phyloP scores from a whole-genome alignment of 2,888 invertebrate species.

The Drosophila borealis region DNA sequence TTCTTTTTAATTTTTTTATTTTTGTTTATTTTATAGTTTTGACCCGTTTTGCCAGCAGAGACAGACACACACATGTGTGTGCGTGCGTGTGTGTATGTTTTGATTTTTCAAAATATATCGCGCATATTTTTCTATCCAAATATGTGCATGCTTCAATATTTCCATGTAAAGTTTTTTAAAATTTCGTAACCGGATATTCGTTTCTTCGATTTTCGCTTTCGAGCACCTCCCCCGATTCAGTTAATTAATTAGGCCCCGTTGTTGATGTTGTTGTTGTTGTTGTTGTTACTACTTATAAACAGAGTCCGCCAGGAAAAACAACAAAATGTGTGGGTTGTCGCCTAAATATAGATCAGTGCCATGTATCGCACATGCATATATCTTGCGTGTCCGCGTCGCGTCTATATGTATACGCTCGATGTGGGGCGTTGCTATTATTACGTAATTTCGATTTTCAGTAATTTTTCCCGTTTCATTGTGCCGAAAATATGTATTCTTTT shows the following conservation, averaged over 20 bases:
- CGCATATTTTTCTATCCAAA: slow-evolving; percentile 53
- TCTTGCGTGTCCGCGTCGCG: slow-evolving; percentile 51
- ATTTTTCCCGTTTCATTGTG: slow-evolving; percentile 21
- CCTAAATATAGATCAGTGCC: slow-evolving; percentile 78
- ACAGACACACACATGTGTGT: slow-evolving; percentile 22
- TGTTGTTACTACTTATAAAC: slow-evolving; percentile 36
- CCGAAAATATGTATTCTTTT: neutral
- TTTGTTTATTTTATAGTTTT: slow-evolving; percentile 48
- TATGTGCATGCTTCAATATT: slow-evolving; percentile 62
- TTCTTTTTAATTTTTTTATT: slow-evolving; percentile 10
- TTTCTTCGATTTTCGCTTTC: slow-evolving; percentile 28
- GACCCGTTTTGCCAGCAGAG: slow-evolving; percentile 58
- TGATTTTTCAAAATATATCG: slow-evolving; percentile 18
- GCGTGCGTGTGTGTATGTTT: slow-evolving; percentile 17
- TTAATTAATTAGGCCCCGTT: slow-evolving; percentile 65
- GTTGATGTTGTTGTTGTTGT: slow-evolving; percentile 32
- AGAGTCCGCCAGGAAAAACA: slow-evolving; percentile 25
- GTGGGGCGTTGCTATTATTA: slow-evolving; percentile 77
- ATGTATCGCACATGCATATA: slow-evolving; percentile 48
- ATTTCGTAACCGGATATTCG: slow-evolving; percentile 72
- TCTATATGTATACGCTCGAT: slow-evolving; percentile 36
- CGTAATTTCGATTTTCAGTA: slow-evolving; percentile 63
- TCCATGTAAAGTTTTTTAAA: slow-evolving; percentile 48
- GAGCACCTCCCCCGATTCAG: slow-evolving; percentile 44
- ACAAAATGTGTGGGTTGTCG: slow-evolving; percentile 70